Evolutionary conservation across 2,113 vertebrate genomes (phyloP), one percentile per base, ranked within the genome.

Genomic region (Oceanites oceanicus): DNA sequence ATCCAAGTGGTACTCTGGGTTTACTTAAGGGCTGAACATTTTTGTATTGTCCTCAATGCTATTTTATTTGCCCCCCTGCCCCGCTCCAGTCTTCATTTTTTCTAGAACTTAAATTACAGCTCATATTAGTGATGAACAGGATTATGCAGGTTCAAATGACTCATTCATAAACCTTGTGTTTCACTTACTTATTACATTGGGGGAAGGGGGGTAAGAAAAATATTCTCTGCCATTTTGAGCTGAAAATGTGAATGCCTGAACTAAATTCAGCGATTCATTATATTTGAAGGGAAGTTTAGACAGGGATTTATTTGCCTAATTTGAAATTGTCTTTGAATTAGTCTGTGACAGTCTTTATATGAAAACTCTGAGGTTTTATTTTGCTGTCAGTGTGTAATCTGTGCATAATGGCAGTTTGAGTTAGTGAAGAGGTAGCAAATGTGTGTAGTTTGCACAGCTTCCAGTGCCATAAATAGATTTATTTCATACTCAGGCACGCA

Each of bases 321-420:
- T 91, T 72, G 61, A 94, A 89, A 84, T 72, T 65, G 80, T 32
- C 76, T 92, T 92, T 94, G 61, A 86, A 78, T 91, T 74, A 40
- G 21, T 40, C 44, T 66, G 15, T 76, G 86, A 45, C 68, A 75
- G 44, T 23, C 68, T 78, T 87, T 29, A 14, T 61, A 11, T 61
- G 61, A 84, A 42, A 58, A 65, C 63, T 86, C 38, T 6, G 1
- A 55, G 40, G 58, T 86, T 96, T 75, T 81, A 49, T 94, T 92
- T 89, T 84, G 61, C 83, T 91, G 50, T 92, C 83, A n/a, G 61
- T 42, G 23, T 67, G 73, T 94, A 52, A 86, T 88, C 72, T 80
- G 86, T 0, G 5, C 34, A 5, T 71, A 50, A 72, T 6, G 86
- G 70, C 52, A 85, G 86, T 49, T 58, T 26, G 73, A 81, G 59